phyloP scores from a whole-genome alignment of 2,113 vertebrate species.

The Pelusios castaneus region DNA sequence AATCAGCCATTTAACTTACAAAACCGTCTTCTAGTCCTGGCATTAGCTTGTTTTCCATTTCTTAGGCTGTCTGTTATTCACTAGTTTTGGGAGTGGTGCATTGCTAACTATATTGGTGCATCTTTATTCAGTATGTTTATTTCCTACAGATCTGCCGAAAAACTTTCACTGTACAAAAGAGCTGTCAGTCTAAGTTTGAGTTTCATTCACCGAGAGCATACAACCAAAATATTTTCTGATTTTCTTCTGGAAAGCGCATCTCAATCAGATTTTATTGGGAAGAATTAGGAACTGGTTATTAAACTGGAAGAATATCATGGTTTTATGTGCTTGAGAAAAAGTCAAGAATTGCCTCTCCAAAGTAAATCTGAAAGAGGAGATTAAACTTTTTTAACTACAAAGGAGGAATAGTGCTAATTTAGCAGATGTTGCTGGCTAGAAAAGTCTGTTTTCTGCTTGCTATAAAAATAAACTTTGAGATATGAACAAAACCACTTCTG shows the following conservation, averaged over 20 bases:
- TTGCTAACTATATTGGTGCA: background rate
- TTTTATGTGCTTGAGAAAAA: background rate
- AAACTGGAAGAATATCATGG: accelerated
- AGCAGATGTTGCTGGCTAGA: background rate
- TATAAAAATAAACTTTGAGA: background rate
- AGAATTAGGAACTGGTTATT: background rate
- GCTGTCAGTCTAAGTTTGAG: background rate
- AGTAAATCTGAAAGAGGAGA: background rate
- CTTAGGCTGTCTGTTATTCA: background rate
- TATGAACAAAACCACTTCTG: accelerated
- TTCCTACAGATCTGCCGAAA: background rate
- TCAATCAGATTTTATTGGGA: background rate
- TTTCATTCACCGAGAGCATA: background rate
- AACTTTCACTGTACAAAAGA: background rate
- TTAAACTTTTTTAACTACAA: background rate
- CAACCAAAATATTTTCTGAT: background rate
- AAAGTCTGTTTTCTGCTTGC: background rate
- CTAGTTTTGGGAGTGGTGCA: accelerated
- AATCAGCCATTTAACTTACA: background rate
- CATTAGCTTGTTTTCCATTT: background rate
- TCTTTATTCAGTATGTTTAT: accelerated
- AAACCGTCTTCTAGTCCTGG: background rate
- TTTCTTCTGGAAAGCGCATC: background rate
- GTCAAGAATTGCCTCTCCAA: background rate
- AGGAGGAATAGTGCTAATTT: background rate